phyloP scores from a whole-genome alignment of 1,140 invertebrate genomes.

The Drosophila trapezifrons region DNA sequence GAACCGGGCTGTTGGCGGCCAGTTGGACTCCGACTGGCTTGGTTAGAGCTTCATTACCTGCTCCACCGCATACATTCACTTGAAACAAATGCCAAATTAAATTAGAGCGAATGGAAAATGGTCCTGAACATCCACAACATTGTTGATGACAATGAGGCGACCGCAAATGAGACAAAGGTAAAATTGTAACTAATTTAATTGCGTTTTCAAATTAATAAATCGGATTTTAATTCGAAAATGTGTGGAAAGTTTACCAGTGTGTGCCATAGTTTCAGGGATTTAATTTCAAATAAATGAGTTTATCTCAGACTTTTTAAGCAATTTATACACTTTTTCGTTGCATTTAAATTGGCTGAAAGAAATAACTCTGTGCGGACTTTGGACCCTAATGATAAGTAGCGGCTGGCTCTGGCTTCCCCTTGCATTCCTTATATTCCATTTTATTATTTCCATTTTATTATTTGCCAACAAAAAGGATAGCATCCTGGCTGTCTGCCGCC shows the following conservation, averaged over 20 bases:
- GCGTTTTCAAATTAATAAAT: slow-evolving; percentile 2
- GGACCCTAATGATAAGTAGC: slow-evolving; percentile 24
- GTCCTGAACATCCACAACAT: slow-evolving; percentile 67
- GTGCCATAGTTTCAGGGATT: no score
- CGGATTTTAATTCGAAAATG: slow-evolving; percentile 8
- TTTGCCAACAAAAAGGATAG: not conserved
- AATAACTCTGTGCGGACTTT: slow-evolving; percentile 1
- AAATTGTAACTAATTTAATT: slow-evolving; percentile 24
- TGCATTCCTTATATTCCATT: not conserved
- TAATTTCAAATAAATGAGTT: not conserved
- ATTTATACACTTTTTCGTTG: not conserved
- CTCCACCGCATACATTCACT: not conserved
- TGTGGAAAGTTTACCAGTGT: no score
- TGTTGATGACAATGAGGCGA: slow-evolving; percentile 45
- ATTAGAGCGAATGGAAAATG: slow-evolving; percentile 50
- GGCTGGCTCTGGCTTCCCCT: slow-evolving; percentile 7
- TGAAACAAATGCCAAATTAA: slow-evolving; percentile 13
- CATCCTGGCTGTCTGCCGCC: not conserved
- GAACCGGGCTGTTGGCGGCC: slow-evolving; percentile 12
- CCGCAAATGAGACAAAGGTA: slow-evolving; percentile 48
- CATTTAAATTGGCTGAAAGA: slow-evolving; percentile 2
- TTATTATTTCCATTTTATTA: slow-evolving; percentile 13
- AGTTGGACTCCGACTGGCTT: slow-evolving; percentile 30
- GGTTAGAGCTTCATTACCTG: slow-evolving; percentile 6
- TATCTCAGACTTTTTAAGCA: not conserved